These are phyloP conservation scores for Protophormia terraenovae DNA, from an alignment of 2,888 invertebrate genomes.

Conservation along the genomic window DNA sequence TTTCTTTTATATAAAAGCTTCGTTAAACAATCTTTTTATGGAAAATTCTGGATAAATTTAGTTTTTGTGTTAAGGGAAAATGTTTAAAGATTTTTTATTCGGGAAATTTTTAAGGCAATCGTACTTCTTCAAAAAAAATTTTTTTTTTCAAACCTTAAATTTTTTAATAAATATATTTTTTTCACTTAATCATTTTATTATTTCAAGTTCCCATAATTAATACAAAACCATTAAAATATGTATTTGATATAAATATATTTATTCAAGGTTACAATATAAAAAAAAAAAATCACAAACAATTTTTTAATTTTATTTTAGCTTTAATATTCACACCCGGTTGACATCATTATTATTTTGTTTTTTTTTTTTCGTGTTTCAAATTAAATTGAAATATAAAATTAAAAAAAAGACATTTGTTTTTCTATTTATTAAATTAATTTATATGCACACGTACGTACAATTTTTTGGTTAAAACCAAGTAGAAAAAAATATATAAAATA, in stretches of 20 bases:
- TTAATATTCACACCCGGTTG: slow-evolving; percentile 42
- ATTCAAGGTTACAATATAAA: slow-evolving; percentile 44
- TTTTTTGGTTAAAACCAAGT: not conserved
- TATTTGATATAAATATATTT: slow-evolving; percentile 6
- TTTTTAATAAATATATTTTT: not conserved
- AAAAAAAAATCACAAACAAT: not conserved
- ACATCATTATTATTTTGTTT: slow-evolving; percentile 37
- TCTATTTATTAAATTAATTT: slow-evolving; percentile 56
- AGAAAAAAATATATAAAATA: not conserved
- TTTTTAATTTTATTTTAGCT: not conserved
- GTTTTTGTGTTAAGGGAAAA: no score
- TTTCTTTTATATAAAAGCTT: no score
- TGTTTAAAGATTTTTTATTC: no score
- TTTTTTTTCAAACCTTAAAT: no score
- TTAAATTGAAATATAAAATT: slow-evolving; percentile 29
- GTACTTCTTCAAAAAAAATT: no score
- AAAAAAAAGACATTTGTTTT: slow-evolving; percentile 18
- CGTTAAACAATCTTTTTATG: no score
- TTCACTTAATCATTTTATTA: not conserved
- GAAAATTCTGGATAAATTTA: no score
- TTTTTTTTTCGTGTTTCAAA: not conserved
- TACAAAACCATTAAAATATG: slow-evolving; percentile 16
- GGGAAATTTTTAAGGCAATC: no score
- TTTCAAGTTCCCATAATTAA: slow-evolving; percentile 40
- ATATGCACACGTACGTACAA: slow-evolving; percentile 59